Conservation (phyloP, 2,113 vertebrate genomes). For the Myotis yumanensis region DNA sequence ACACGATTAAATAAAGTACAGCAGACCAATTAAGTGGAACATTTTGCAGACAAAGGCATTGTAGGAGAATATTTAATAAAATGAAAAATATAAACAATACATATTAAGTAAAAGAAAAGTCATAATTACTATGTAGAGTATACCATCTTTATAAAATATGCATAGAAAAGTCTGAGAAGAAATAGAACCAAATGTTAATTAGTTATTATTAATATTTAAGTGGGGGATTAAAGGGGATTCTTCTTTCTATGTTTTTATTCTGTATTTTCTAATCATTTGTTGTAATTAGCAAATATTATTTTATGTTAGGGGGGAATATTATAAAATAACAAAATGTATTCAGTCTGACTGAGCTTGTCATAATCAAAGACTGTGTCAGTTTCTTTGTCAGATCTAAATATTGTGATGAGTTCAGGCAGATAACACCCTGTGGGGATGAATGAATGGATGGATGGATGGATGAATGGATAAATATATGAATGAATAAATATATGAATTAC, state of each 20-base stretch:
- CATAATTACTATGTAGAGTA: not conserved
- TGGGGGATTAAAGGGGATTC: not conserved
- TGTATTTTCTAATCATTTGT: slow-evolving; percentile 40
- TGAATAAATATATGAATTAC: not conserved
- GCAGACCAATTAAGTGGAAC: slow-evolving; percentile 4
- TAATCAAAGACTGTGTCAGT: not conserved
- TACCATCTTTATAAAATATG: slow-evolving; percentile 20
- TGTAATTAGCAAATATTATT: slow-evolving; percentile 41
- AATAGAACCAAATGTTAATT: slow-evolving; percentile 32
- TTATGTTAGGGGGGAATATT: not conserved
- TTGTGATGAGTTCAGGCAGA: not conserved
- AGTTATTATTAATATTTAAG: slow-evolving; percentile 57
- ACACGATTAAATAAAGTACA: slow-evolving; percentile 30
- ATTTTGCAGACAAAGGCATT: slow-evolving; percentile 46
- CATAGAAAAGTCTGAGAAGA: slow-evolving; percentile 17
- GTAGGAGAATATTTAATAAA: slow-evolving; percentile 43
- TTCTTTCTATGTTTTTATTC: slow-evolving; percentile 35
- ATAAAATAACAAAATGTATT: not conserved
- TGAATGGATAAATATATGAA: not conserved
- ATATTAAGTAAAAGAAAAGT: slow-evolving; percentile 18
- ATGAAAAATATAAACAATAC: not conserved
- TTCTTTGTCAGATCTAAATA: not conserved
- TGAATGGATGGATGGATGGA: too few relatives aligned
- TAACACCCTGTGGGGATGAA: not conserved
- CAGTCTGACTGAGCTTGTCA: not conserved